Evolutionary conservation across 2,797 vertebrate species (phyloP).

Genomic region (Rhynchonycteris naso): DNA sequence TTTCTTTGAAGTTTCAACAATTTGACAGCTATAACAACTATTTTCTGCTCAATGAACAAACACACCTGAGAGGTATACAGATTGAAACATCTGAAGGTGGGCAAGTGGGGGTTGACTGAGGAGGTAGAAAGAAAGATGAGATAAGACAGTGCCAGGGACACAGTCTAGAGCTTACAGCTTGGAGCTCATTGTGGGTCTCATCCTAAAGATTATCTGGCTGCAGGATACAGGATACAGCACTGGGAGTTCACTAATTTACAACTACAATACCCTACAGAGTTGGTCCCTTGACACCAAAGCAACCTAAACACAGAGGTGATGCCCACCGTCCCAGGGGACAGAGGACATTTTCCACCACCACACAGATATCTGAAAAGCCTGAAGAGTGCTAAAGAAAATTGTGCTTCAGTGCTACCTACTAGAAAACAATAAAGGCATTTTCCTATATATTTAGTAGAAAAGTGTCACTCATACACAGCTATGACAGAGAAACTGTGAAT

Average conservation of each 20-base stretch:
- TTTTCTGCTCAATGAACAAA: too few relatives aligned
- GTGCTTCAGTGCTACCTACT: background rate
- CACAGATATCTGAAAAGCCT: background rate
- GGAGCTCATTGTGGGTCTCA: too few relatives aligned
- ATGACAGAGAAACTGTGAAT: background rate
- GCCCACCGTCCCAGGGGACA: background rate
- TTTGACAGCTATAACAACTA: too few relatives aligned
- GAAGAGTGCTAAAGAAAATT: background rate
- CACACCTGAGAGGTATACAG: too few relatives aligned
- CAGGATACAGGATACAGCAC: background rate
- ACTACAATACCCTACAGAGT: background rate
- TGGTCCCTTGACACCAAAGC: background rate
- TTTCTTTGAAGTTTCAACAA: too few relatives aligned
- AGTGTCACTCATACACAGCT: background rate
- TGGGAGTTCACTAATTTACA: background rate
- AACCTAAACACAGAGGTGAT: background rate
- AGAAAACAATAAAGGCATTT: background rate
- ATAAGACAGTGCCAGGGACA: too few relatives aligned
- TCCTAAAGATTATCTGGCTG: background rate
- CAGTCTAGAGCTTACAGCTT: too few relatives aligned
- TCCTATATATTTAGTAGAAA: background rate
- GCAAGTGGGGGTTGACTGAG: too few relatives aligned
- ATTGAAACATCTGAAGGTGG: too few relatives aligned
- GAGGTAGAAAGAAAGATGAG: too few relatives aligned
- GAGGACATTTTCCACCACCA: background rate